These are phyloP conservation scores for Anticlea derivata DNA, from an alignment of 2,888 invertebrate genomes.

Conservation along the genomic window DNA sequence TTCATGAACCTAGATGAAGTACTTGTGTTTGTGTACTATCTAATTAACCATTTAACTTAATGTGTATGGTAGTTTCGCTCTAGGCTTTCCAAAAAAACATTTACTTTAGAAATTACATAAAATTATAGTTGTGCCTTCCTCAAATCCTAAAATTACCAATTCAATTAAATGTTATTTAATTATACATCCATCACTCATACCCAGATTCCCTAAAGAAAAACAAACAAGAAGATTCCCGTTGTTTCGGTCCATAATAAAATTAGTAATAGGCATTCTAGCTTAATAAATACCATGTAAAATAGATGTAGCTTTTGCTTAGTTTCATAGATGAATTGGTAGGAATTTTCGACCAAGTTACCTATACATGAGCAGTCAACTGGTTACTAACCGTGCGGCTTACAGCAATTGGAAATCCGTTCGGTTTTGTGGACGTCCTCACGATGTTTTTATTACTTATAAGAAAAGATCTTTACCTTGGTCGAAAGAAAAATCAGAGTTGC, in stretches of 20 bases:
- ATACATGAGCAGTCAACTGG: not conserved
- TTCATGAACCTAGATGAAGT: not conserved
- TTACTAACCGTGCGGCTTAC: too few relatives aligned
- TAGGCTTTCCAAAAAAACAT: not conserved
- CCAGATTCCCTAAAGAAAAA: slow-evolving; percentile 3
- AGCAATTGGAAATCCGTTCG: too few relatives aligned
- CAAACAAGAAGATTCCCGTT: slow-evolving; percentile 17
- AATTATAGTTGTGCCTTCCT: slow-evolving; percentile 10
- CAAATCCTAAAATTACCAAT: not conserved
- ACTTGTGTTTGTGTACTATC: not conserved
- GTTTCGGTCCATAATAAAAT: slow-evolving; percentile 13
- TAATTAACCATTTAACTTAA: not conserved
- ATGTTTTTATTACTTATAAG: too few relatives aligned
- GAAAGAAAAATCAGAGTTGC: not conserved
- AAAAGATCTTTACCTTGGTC: slow-evolving; percentile 5
- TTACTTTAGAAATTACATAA: not conserved
- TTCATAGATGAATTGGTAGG: slow-evolving; percentile 3
- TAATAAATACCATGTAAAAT: slow-evolving; percentile 10
- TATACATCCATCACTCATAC: not conserved
- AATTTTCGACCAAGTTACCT: slow-evolving; percentile 8
- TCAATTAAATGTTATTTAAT: not conserved
- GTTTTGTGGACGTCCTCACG: too few relatives aligned
- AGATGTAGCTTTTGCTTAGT: slow-evolving; percentile 13
- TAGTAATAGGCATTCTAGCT: slow-evolving; percentile 5
- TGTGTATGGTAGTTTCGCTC: not conserved